A percentile compares a stretch with the other conserved stretches of the same genome.
Evolutionary conservation across 2,797 vertebrate genomes (phyloP).

Genomic region (Lithobates sylvaticus): DNA sequence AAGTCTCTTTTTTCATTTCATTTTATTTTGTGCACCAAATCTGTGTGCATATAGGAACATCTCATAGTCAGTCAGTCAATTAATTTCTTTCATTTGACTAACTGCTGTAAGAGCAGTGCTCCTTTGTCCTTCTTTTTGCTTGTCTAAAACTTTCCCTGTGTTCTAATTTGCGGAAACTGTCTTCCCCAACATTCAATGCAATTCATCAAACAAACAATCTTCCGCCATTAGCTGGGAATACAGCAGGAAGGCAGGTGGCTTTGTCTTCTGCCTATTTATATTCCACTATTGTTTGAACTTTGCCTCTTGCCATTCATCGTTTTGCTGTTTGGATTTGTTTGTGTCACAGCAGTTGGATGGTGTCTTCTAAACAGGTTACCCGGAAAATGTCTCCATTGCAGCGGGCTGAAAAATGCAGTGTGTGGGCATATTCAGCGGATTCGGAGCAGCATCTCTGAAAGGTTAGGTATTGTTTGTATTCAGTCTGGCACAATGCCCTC

Average conservation of each 20-base stretch:
- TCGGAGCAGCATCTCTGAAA: slow-evolving; percentile 42
- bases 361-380: slow-evolving; percentile 28
- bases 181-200: background rate
- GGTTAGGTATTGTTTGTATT: slow-evolving; percentile 45
- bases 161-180: slow-evolving; percentile 32
- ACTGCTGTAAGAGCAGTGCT: slow-evolving; percentile 9
- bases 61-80: background rate
- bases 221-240: slow-evolving; percentile 20
- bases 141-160: slow-evolving; percentile 21
- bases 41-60: background rate
- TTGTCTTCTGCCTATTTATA: slow-evolving; percentile 22
- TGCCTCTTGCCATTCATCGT: slow-evolving; percentile 20
- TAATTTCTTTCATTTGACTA: background rate
- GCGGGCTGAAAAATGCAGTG: background rate
- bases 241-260: slow-evolving; percentile 25
- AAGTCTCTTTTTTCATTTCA: background rate
- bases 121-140: slow-evolving; percentile 15
- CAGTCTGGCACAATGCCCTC: slow-evolving; percentile 49
- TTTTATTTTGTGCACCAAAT: background rate
- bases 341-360: background rate
- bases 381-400: slow-evolving; percentile 12
- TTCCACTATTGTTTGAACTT: slow-evolving; percentile 1
- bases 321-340: slow-evolving; percentile 12
- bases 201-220: slow-evolving; percentile 32
- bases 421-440: slow-evolving; percentile 36